Conservation (phyloP, 2,888 invertebrate species). For the Chorisops tibialis region DNA sequence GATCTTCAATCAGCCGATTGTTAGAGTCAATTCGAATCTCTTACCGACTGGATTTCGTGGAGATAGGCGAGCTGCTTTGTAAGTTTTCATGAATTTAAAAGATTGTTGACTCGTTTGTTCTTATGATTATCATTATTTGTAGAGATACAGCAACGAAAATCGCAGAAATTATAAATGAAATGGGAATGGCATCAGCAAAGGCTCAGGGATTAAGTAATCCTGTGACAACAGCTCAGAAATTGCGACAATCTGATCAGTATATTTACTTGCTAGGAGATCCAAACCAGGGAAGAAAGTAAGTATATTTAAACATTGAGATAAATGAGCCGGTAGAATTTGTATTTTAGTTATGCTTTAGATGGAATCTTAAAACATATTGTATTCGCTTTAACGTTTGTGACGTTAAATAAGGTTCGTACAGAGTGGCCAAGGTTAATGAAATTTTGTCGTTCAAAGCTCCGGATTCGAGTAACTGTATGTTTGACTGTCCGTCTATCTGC, state of each 20-base stretch:
- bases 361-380: no score
- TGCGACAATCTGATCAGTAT: slow-evolving; percentile 57
- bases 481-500: no score
- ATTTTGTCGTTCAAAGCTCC: no score
- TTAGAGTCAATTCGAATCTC: slow-evolving; percentile 54
- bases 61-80: slow-evolving; percentile 56
- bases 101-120: not conserved
- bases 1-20: slow-evolving; percentile 54
- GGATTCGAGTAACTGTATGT: no score
- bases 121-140: slow-evolving; percentile 40
- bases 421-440: no score
- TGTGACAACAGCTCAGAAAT: slow-evolving; percentile 68
- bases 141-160: slow-evolving; percentile 62
- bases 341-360: no score
- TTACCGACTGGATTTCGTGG: slow-evolving; percentile 56
- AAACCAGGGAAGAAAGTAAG: slow-evolving; percentile 58
- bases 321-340: no score
- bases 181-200: slow-evolving; percentile 69
- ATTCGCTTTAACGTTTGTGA: no score
- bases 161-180: slow-evolving; percentile 62
- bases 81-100: slow-evolving; percentile 39
- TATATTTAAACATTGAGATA: no score
- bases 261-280: slow-evolving; percentile 49
- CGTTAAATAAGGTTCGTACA: no score
- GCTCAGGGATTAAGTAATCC: slow-evolving; percentile 72